Percentiles rank a stretch among this genome's conserved stretches.
phyloP scores from a whole-genome alignment of 2,888 invertebrate genomes.

The Spodoptera picta region DNA sequence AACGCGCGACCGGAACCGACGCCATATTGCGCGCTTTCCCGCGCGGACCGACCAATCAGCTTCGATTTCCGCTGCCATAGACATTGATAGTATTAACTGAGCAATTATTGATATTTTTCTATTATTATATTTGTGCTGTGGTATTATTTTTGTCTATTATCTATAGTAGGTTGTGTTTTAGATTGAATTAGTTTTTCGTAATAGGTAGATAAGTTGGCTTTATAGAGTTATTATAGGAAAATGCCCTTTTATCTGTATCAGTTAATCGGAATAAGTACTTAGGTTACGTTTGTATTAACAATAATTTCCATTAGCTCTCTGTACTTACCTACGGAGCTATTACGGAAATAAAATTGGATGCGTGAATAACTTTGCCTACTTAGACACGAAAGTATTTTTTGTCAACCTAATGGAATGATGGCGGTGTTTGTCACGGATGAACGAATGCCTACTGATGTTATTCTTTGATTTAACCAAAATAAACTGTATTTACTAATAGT shows the following conservation, averaged over 20 bases:
- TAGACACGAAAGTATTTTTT: too few species aligned
- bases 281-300: not conserved
- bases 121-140: slow-evolving; percentile 53
- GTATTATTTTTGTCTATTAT: slow-evolving; percentile 56
- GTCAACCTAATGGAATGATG: too few species aligned
- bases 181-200: slow-evolving; percentile 53
- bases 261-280: slow-evolving; percentile 27
- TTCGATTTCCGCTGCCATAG: slow-evolving; percentile 74
- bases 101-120: slow-evolving; percentile 57
- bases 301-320: slow-evolving; percentile 1
- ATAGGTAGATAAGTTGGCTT: slow-evolving; percentile 39
- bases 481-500: too few species aligned
- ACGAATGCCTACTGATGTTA: too few species aligned
- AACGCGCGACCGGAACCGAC: slow-evolving; percentile 70
- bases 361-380: too few species aligned
- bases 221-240: slow-evolving; percentile 51
- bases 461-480: too few species aligned
- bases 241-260: slow-evolving; percentile 16
- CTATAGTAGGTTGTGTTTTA: slow-evolving; percentile 43
- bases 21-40: slow-evolving; percentile 83
- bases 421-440: too few species aligned
- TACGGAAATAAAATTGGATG: too few species aligned
- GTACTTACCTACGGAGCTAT: too few species aligned
- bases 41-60: slow-evolving; percentile 76
- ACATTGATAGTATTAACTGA: slow-evolving; percentile 43